Conservation (phyloP, 2,888 invertebrate genomes). For the Dendrolimus houi region DNA sequence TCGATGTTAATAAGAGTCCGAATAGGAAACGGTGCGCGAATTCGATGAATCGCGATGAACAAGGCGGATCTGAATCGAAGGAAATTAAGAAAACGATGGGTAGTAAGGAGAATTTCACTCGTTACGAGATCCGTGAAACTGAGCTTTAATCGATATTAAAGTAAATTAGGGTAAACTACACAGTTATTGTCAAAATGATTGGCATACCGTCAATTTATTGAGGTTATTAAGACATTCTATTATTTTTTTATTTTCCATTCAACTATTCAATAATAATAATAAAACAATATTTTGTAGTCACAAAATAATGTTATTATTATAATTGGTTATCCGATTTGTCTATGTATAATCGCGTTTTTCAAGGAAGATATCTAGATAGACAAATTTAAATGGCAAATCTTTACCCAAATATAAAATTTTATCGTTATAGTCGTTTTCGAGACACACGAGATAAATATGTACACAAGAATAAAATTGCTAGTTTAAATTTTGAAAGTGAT, state of each 20-base stretch:
- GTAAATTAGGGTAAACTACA: slow-evolving; percentile 1
- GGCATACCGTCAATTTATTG: too few species aligned
- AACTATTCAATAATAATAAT: background rate
- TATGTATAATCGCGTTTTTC: background rate
- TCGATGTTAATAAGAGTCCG: slow-evolving; percentile 50
- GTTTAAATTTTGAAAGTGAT: too few species aligned
- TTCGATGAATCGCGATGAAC: slow-evolving; percentile 19
- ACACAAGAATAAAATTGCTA: too few species aligned
- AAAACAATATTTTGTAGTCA: background rate
- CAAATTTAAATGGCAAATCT: too few species aligned
- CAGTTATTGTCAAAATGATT: background rate
- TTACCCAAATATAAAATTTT: too few species aligned
- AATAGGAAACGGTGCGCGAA: slow-evolving; percentile 52
- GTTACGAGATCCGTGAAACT: slow-evolving; percentile 58
- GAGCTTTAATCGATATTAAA: slow-evolving; percentile 40
- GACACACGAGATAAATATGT: too few species aligned
- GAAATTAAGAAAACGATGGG: slow-evolving; percentile 44
- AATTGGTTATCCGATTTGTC: too few species aligned
- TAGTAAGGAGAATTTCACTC: slow-evolving; percentile 45
- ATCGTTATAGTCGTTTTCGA: too few species aligned
- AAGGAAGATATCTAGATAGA: too few species aligned
- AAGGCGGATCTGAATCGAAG: slow-evolving; percentile 13
- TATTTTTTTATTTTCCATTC: too few species aligned
- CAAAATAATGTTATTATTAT: too few species aligned
- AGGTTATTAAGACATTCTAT: too few species aligned